Conservation (phyloP, 2,888 invertebrate species). For the Ariolimax columbianus region DNA sequence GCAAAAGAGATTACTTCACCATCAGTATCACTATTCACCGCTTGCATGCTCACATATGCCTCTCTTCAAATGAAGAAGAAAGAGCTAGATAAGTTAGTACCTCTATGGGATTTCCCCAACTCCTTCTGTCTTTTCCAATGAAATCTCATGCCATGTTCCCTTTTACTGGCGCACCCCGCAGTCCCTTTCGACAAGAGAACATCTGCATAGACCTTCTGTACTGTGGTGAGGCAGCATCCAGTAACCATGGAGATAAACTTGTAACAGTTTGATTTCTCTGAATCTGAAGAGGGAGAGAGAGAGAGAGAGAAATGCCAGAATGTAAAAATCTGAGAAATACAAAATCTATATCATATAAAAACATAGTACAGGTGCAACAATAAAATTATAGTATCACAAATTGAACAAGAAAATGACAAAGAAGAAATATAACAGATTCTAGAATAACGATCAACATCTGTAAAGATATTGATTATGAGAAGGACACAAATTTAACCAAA, state of each 20-base stretch:
- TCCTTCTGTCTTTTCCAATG: conserved; percentile 43
- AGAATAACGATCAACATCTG: too few species aligned
- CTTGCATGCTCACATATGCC: too few species aligned
- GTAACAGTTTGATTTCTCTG: conserved; percentile 71
- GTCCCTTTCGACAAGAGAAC: conserved; percentile 72
- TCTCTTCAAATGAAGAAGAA: too few species aligned
- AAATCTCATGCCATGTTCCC: conserved; percentile 37
- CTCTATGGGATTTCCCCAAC: neutral
- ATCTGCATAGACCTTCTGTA: conserved; percentile 69
- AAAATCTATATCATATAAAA: too few species aligned
- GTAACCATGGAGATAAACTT: conserved; percentile 76
- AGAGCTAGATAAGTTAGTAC: neutral
- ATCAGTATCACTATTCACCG: too few species aligned
- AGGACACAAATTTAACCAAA: too few species aligned
- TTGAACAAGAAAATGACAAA: too few species aligned
- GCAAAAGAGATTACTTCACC: too few species aligned
- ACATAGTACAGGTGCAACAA: too few species aligned
- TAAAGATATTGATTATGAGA: too few species aligned
- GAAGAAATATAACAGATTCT: too few species aligned
- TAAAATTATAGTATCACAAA: too few species aligned
- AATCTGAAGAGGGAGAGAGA: neutral
- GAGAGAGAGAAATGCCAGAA: neutral
- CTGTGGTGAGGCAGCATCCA: conserved; percentile 73
- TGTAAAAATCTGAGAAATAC: neutral
- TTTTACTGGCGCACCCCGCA: conserved; percentile 68